Evolutionary conservation across 2,113 vertebrate species (phyloP), one percentile per base, ranked within the genome.

Genomic region (Heterotis niloticus): DNA sequence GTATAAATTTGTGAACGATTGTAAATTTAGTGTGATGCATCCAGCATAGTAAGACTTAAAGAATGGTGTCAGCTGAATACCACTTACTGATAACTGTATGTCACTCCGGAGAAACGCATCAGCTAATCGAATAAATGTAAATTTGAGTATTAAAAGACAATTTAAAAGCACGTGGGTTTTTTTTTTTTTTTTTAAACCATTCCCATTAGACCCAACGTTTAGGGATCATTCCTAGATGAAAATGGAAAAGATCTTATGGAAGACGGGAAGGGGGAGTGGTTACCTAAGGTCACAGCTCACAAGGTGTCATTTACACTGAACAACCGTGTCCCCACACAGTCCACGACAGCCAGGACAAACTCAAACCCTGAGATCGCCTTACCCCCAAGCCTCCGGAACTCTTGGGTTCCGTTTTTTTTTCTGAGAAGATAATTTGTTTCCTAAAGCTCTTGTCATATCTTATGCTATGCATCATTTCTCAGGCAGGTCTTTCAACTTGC

Each of bases 391-490:
- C 65, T 67, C 64, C 51, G 44, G 51, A 67, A 67, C 64, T 28
- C 76, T 9, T 17, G 14, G 44, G 64, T n/a, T 69, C 5, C 29
- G 76, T 69, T 66, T 78, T 44, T 78, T 44, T 68, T 68, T 64
- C 54, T 78, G 65, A 67, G 52, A 68, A 56, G 76, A 51, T 78
- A 59, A 69, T 66, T 78, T 78, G 52, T 78, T 78, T 78, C 76
- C 76, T 57, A 54, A 44, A 78, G 65, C 54, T 52, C 51, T 18
- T 51, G 52, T 78, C 65, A 78, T 78, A 78, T 68, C 68, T 78
- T 78, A 78, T 28, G 52, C 54, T 5, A 24, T 17, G 76, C 68
- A 44, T 78, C 65, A 1, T 1, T 66, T 78, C 68, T 59, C 54
- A 76, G 60, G 29, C 13, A 56, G 7, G 56, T 59, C 72, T 28